Percentiles rank a stretch among this genome's conserved stretches.
Conservation (phyloP, 2,888 invertebrate species). For the Drosophila falleni region DNA sequence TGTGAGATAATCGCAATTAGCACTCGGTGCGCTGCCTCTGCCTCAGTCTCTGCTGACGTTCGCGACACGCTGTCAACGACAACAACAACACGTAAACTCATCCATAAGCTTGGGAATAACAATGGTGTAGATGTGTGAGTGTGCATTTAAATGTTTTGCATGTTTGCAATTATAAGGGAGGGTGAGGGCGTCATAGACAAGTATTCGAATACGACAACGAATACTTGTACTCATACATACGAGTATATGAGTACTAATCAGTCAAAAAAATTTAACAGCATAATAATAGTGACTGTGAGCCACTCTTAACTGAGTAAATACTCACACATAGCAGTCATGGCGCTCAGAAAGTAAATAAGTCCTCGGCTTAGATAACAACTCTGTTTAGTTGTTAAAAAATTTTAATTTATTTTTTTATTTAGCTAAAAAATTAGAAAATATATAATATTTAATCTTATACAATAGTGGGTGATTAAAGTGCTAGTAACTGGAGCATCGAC, state of each 20-base stretch:
- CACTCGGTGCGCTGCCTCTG: slow-evolving; percentile 60
- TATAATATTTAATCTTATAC: too few species aligned
- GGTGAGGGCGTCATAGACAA: slow-evolving; percentile 56
- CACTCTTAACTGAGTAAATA: slow-evolving; percentile 34
- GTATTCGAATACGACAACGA: slow-evolving; percentile 13
- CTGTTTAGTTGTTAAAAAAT: too few species aligned
- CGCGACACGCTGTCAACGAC: slow-evolving; percentile 34
- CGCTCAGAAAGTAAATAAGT: slow-evolving; percentile 22
- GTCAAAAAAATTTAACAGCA: slow-evolving; percentile 66
- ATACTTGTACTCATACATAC: slow-evolving; percentile 1
- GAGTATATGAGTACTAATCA: slow-evolving; percentile 59
- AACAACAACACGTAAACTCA: slow-evolving; percentile 49
- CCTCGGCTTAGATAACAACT: neutral
- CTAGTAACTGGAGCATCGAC: too few species aligned
- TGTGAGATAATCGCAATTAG: slow-evolving; percentile 83
- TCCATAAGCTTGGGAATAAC: slow-evolving; percentile 66
- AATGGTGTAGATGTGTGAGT: slow-evolving; percentile 41
- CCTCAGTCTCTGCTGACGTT: slow-evolving; percentile 34
- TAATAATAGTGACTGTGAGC: slow-evolving; percentile 53
- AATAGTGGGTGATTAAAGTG: too few species aligned
- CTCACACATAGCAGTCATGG: slow-evolving; percentile 6
- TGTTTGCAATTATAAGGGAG: slow-evolving; percentile 79
- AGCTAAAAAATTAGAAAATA: neutral
- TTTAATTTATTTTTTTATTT: too few species aligned
- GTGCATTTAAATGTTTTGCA: slow-evolving; percentile 66